Percentiles rank a stretch among this genome's conserved stretches.
phyloP scores from a whole-genome alignment of 2,888 invertebrate species.

The Epistrophe grossulariae region DNA sequence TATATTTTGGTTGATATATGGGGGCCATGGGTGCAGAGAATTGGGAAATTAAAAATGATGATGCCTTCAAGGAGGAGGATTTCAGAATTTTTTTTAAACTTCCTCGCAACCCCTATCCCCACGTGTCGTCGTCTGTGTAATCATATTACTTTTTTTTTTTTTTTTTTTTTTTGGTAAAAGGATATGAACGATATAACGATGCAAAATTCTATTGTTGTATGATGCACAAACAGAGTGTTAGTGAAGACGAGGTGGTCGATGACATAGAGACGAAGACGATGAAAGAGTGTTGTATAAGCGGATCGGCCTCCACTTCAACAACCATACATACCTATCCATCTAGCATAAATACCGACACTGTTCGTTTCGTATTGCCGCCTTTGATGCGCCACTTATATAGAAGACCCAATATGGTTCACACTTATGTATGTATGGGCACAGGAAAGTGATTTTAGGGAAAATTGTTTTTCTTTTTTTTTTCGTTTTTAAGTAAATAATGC shows the following conservation, averaged over 20 bases:
- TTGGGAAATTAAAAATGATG: constrained; percentile 76
- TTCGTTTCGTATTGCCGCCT: constrained; percentile 31
- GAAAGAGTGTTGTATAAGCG: constrained; percentile 1
- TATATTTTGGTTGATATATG: not conserved
- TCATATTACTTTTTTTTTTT: constrained; percentile 35
- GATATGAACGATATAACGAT: constrained; percentile 70
- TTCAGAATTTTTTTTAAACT: constrained; percentile 15
- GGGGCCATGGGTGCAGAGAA: constrained; percentile 39
- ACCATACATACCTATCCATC: constrained; percentile 13
- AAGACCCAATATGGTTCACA: constrained; percentile 64
- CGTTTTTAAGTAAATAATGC: constrained; percentile 81
- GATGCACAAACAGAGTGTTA: constrained; percentile 52
- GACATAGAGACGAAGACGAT: not conserved
- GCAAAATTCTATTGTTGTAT: constrained; percentile 74
- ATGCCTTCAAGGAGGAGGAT: constrained; percentile 66
- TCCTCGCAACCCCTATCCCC: constrained; percentile 9
- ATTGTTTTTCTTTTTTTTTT: constrained; percentile 78
- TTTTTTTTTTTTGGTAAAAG: constrained; percentile 31
- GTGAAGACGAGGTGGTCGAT: not conserved
- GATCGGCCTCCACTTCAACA: not conserved
- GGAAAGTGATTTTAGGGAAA: constrained; percentile 83
- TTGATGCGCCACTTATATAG: constrained; percentile 57
- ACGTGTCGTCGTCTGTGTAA: constrained; percentile 32
- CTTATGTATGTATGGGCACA: constrained; percentile 76
- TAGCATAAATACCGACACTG: constrained; percentile 53